A percentile compares a stretch with the other conserved stretches of the same genome.
These are phyloP conservation scores for Teinopalpus imperialis DNA, from an alignment of 2,888 invertebrate genomes.

Conservation along the genomic window DNA sequence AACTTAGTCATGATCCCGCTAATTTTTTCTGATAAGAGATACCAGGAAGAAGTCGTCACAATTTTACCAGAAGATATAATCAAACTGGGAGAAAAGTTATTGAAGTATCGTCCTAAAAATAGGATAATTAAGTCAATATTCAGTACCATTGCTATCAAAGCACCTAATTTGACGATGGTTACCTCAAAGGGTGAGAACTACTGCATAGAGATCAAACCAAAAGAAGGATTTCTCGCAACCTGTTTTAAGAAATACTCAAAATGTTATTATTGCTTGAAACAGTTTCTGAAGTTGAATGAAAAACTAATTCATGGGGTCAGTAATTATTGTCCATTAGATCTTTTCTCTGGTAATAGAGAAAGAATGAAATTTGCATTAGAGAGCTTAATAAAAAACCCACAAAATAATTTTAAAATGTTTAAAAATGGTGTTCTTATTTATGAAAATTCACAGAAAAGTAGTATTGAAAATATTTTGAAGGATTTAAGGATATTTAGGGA, in stretches of 20 bases:
- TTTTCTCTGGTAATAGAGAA: conserved; percentile 83
- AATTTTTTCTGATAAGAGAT: conserved; percentile 38
- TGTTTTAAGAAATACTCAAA: conserved; percentile 54
- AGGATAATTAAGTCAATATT: conserved; percentile 66
- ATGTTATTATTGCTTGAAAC: conserved; percentile 83
- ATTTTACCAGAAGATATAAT: conserved; percentile 53
- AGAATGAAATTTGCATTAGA: conserved; percentile 80
- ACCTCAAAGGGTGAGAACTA: conserved; percentile 54
- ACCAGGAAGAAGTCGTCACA: conserved; percentile 53
- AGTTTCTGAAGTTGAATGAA: conserved; percentile 76
- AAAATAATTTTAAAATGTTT: conserved; percentile 85
- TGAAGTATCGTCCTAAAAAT: conserved; percentile 52
- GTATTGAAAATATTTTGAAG: conserved; percentile 42
- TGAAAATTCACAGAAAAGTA: conserved; percentile 37
- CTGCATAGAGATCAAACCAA: conserved; percentile 86
- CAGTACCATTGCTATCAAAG: conserved; percentile 67
- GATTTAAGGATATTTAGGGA: conserved; percentile 40
- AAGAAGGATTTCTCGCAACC: conserved; percentile 82
- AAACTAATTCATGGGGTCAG: conserved; percentile 77
- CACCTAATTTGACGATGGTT: conserved; percentile 63
- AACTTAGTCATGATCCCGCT: conserved; percentile 63
- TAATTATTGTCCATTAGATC: conserved; percentile 86
- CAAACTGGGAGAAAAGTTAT: conserved; percentile 48
- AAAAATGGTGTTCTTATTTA: conserved; percentile 56
- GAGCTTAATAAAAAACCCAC: conserved; percentile 79